Percentiles rank a stretch among this genome's conserved stretches.
Conservation (phyloP, 2,888 invertebrate species). For the Stenodera caucasica region DNA sequence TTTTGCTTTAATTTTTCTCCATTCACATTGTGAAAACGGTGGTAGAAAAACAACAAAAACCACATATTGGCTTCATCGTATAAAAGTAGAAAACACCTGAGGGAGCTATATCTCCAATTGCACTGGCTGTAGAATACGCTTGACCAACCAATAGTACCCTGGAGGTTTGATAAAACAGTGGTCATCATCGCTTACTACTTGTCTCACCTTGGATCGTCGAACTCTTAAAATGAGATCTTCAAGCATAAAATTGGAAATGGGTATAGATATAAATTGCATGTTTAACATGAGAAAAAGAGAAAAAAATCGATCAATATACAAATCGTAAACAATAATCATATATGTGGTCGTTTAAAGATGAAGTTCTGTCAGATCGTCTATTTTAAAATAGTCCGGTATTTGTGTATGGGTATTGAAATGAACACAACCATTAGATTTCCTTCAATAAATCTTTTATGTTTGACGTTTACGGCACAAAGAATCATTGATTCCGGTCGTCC, state of each 20-base stretch:
- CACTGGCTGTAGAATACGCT: conserved; percentile 35
- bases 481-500: conserved; percentile 33
- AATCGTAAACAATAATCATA: not conserved
- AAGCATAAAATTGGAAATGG: not conserved
- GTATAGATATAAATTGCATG: not conserved
- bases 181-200: conserved; percentile 36
- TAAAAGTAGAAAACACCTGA: conserved; percentile 32
- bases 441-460: conserved; percentile 8
- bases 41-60: not conserved
- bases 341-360: not conserved
- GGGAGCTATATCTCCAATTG: conserved; percentile 38
- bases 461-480: conserved; percentile 32
- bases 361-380: not conserved
- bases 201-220: conserved; percentile 25
- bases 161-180: conserved; percentile 36
- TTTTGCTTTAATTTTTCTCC: not conserved
- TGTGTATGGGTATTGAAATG: not conserved
- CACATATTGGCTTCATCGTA: conserved; percentile 7
- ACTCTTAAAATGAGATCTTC: not conserved
- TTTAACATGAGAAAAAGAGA: not conserved
- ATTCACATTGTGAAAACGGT: not conserved
- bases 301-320: not conserved
- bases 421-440: not conserved
- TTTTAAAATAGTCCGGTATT: not conserved
- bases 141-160: conserved; percentile 35